Conservation (phyloP, 2,113 vertebrate species). For the Aldabrachelys gigantea region DNA sequence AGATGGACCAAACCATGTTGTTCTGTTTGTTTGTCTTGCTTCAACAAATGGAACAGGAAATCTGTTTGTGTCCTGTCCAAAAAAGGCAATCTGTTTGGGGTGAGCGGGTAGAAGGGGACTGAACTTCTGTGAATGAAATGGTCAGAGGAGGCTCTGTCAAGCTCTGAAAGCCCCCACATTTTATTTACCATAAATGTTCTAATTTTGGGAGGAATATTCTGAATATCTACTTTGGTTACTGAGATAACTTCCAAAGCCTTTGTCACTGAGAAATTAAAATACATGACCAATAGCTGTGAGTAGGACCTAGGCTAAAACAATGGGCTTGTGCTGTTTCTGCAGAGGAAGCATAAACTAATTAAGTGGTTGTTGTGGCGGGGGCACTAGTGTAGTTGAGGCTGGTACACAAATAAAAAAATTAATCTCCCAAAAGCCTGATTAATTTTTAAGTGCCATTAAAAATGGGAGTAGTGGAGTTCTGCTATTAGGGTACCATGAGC, state of each 20-base stretch:
- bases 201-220: neutral
- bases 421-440: neutral
- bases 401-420: neutral
- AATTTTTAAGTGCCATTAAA: neutral
- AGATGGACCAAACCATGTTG: neutral
- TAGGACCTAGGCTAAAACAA: neutral
- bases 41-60: neutral
- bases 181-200: neutral
- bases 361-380: fast-evolving
- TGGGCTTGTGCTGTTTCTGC: neutral
- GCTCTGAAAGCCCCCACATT: fast-evolving
- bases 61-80: neutral
- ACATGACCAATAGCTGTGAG: neutral
- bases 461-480: neutral
- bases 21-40: neutral
- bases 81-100: fast-evolving
- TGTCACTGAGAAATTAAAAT: neutral
- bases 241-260: neutral
- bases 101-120: neutral
- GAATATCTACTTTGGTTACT: neutral
- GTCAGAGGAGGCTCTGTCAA: neutral
- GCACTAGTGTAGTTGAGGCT: neutral
- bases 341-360: neutral
- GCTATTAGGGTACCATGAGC: neutral
- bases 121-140: neutral